Evolutionary conservation across 2,797 vertebrate genomes (phyloP), one percentile per base, ranked within the genome.

Genomic region (Todus mexicanus): DNA sequence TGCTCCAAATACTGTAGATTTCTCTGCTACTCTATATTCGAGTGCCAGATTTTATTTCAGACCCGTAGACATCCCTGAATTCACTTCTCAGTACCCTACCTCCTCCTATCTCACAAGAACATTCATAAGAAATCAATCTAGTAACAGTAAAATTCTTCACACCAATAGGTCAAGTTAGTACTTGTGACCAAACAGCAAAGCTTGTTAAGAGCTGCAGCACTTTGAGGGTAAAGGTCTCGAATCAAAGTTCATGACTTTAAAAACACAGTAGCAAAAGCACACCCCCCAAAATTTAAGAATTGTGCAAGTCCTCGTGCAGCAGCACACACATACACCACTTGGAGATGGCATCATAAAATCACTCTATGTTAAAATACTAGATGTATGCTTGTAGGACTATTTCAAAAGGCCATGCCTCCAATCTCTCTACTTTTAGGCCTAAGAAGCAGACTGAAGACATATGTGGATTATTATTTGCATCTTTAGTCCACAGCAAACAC

Each of bases 151-250:
- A 66, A 89, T 75, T 93, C 43, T 51, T 93, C n/a, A 77, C 27
- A 70, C 54, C 56, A 72, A 25, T 1, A 73, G 66, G 77, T 75
- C 53, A 47, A 69, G 40, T 68, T 69, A 72, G 71, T n/a, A 51
- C 20, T 72, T 17, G 53, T 31, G 69, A 45, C 26, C 54, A 61
- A 81, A 71, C 4, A 71, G 50, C 45, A 65, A 70, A 65, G 35
- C 35, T 43, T 16, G 3, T 51, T 74, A 79, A 50, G 11, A 83
- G 29, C 70, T 70, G 33, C 15, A 27, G 66, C 70, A 70, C 47
- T 78, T n/a, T 16, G 38, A 92, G 66, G 35, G 59, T 48, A 87
- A 78, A 90, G 66, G 70, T 91, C 70, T 87, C 40, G 38, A 87
- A 83, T 77, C 42, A n/a, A 80, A 83, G 42, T 50, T 76, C 2